Percentiles rank a stretch among this genome's conserved stretches.
Evolutionary conservation across 2,888 invertebrate genomes (phyloP).

Genomic region (Hecatera dysodea): DNA sequence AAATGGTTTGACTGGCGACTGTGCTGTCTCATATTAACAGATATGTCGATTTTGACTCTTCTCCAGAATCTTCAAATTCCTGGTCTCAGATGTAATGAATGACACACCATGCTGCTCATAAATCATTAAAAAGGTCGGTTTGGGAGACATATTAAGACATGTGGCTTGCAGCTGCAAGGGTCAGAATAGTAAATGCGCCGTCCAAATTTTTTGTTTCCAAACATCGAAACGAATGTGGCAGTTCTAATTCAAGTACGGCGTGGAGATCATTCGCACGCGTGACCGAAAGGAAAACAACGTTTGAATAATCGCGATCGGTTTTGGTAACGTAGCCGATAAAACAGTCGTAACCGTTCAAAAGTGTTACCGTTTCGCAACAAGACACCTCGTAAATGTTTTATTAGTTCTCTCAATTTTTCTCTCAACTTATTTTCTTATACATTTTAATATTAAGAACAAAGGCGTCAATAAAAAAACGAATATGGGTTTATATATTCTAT

Average conservation of each 20-base stretch:
- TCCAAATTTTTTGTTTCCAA: conserved; percentile 59
- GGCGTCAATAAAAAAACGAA: conserved; percentile 44
- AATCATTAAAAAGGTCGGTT: conserved; percentile 85
- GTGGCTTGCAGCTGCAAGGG: conserved; percentile 85
- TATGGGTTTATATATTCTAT: conserved; percentile 11
- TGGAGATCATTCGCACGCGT: conserved; percentile 74
- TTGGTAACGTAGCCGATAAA: conserved; percentile 79
- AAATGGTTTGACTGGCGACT: conserved; percentile 4
- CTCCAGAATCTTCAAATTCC: conserved; percentile 51
- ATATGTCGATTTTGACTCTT: conserved; percentile 50
- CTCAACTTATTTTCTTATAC: conserved; percentile 45
- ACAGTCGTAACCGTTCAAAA: conserved; percentile 76
- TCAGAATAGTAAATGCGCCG: conserved; percentile 59
- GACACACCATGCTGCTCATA: conserved; percentile 69
- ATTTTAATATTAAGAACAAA: conserved; percentile 50
- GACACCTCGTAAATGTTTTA: conserved; percentile 78
- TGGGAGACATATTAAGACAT: conserved; percentile 84
- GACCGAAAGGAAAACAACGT: conserved; percentile 85
- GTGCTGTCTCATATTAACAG: conserved; percentile 31
- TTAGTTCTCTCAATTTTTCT: conserved; percentile 49
- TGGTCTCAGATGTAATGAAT: conserved; percentile 60
- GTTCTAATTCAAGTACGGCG: conserved; percentile 58
- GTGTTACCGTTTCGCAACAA: conserved; percentile 74
- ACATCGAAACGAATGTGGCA: conserved; percentile 50
- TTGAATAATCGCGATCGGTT: conserved; percentile 79